These are phyloP conservation scores for Oncorhynchus masou DNA, from an alignment of 2,113 vertebrate species.

Conservation along the genomic window DNA sequence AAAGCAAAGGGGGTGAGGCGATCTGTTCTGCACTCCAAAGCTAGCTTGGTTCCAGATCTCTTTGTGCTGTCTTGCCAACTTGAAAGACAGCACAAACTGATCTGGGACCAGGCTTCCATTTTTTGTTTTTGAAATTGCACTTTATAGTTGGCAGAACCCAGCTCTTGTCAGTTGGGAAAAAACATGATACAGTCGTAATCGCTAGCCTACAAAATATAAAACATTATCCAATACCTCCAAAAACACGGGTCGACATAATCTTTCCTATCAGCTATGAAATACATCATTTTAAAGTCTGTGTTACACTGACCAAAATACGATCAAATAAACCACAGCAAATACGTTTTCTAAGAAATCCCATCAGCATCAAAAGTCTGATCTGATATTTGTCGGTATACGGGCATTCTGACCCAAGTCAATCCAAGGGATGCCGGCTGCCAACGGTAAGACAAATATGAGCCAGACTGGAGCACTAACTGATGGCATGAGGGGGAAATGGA, in stretches of 20 bases:
- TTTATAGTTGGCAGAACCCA: neutral
- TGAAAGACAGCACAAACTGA: too few species aligned
- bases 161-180: neutral
- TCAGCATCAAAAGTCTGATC: constrained; percentile 10
- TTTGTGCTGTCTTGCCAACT: too few species aligned
- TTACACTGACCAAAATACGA: neutral
- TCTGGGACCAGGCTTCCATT: too few species aligned
- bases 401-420: constrained; percentile 23
- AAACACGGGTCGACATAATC: neutral
- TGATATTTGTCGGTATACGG: constrained; percentile 23
- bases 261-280: neutral
- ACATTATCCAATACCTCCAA: neutral
- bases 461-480: neutral
- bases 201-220: neutral
- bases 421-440: constrained; percentile 10
- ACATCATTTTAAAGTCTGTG: constrained; percentile 3
- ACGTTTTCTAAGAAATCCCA: neutral
- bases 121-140: neutral
- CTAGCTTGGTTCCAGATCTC: too few species aligned
- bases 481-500: neutral
- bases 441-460: neutral
- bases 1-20: neutral
- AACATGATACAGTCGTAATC: neutral
- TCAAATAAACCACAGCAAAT: neutral
- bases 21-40: neutral